phyloP scores from a whole-genome alignment of 1,140 invertebrate species.

The Belonocnema kinseyi region DNA sequence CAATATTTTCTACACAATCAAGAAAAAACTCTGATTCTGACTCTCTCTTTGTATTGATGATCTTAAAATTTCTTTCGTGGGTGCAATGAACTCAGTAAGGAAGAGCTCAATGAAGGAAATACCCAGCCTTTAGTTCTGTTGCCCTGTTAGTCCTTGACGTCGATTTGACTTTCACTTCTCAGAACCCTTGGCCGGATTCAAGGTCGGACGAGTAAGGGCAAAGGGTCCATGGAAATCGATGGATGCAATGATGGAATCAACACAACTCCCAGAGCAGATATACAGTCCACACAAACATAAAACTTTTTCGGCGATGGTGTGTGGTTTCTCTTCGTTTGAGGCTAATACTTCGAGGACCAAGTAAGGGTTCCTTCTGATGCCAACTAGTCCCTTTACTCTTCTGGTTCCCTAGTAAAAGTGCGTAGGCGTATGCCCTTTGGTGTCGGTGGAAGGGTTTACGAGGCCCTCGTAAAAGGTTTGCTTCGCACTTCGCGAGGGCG shows the following conservation, averaged over 20 bases:
- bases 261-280: neutral
- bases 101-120: constrained; percentile 3
- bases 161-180: constrained; percentile 63
- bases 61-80: neutral
- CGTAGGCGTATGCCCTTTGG: constrained; percentile 75
- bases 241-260: neutral
- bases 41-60: no score
- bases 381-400: constrained; percentile 61
- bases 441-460: constrained; percentile 54
- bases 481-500: constrained; percentile 42
- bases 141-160: constrained; percentile 59
- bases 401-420: constrained; percentile 75
- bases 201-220: constrained; percentile 1
- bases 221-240: neutral
- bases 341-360: constrained; percentile 6
- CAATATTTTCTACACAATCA: no score
- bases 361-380: constrained; percentile 42
- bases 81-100: neutral
- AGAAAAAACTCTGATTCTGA: no score
- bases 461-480: constrained; percentile 41
- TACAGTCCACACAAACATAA: neutral
- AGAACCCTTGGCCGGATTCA: constrained; percentile 53
- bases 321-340: neutral
- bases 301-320: constrained; percentile 2
- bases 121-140: constrained; percentile 37